Evolutionary conservation across 2,888 invertebrate species (phyloP).

Genomic region (Acholoe squamosa): DNA sequence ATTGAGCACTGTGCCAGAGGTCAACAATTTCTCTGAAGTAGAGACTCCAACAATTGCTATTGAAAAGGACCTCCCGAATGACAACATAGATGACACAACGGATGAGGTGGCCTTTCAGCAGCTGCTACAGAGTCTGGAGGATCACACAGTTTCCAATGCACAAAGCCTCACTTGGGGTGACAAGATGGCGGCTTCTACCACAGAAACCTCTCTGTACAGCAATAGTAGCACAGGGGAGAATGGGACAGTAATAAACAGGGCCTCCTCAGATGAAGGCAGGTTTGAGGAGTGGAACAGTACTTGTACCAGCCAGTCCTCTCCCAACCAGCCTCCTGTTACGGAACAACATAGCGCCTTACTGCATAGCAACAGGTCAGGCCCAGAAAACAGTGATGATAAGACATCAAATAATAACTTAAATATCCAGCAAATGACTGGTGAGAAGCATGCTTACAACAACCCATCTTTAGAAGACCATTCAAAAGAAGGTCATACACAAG

Average conservation of each 20-base stretch:
- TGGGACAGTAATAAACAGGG: background rate
- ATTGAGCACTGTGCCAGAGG: slow-evolving; percentile 40
- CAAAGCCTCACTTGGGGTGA: background rate
- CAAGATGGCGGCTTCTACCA: slow-evolving; percentile 41
- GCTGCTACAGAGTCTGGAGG: background rate
- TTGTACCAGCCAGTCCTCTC: background rate
- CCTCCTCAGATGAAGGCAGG: background rate
- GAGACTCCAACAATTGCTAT: background rate
- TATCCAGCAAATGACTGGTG: background rate
- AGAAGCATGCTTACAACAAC: background rate
- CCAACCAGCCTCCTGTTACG: background rate
- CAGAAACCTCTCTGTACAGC: slow-evolving; percentile 23
- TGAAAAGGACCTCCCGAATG: background rate
- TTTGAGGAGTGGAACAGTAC: background rate
- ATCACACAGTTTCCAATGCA: background rate
- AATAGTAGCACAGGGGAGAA: slow-evolving; percentile 17
- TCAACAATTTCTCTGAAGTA: background rate
- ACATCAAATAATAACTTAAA: background rate
- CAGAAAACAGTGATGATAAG: too few species aligned
- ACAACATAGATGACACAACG: background rate
- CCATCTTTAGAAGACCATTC: background rate
- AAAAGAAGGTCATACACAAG: background rate
- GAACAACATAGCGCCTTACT: too few species aligned
- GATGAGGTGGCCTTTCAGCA: background rate
- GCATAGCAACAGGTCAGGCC: too few species aligned